These are phyloP conservation scores for Pyrrhia umbra DNA, from an alignment of 2,888 invertebrate species.

Conservation along the genomic window DNA sequence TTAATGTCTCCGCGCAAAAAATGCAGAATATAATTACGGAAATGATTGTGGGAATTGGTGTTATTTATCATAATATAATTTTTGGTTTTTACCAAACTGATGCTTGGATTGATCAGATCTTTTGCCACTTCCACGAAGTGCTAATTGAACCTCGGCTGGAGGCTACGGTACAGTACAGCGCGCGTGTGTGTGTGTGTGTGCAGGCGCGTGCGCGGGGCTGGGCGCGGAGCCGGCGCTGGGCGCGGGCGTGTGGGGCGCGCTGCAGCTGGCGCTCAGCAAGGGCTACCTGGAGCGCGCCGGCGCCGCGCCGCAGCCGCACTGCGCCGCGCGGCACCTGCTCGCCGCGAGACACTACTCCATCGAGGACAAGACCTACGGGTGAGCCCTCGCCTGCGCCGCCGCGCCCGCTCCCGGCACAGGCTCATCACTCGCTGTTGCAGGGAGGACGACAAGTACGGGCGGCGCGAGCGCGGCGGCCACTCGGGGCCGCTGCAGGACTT, in stretches of 20 bases:
- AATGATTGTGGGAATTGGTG: too few relatives aligned
- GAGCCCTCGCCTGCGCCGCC: neutral
- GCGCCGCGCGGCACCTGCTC: conserved; percentile 65
- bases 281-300: conserved; percentile 97
- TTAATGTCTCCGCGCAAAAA: too few relatives aligned
- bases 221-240: conserved; percentile 98
- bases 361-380: conserved; percentile 77
- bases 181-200: too few relatives aligned
- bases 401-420: neutral
- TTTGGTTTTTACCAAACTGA: too few relatives aligned
- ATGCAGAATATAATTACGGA: too few relatives aligned
- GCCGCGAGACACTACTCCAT: conserved; percentile 70
- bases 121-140: too few relatives aligned
- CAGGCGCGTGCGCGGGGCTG: conserved; percentile 87
- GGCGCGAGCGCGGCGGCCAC: conserved; percentile 92
- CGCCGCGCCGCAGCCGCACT: conserved; percentile 91
- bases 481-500: conserved; percentile 97
- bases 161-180: too few relatives aligned
- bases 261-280: conserved; percentile 97
- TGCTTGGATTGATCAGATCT: too few relatives aligned
- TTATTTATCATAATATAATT: too few relatives aligned
- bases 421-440: conserved; percentile 13
- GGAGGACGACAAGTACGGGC: conserved; percentile 62
- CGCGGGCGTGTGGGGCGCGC: conserved; percentile 97
- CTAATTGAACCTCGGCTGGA: too few relatives aligned